Conservation (phyloP, 30 jellyfish, hydroid and myxozoan species). For the Pseudorhiza aurosa region DNA sequence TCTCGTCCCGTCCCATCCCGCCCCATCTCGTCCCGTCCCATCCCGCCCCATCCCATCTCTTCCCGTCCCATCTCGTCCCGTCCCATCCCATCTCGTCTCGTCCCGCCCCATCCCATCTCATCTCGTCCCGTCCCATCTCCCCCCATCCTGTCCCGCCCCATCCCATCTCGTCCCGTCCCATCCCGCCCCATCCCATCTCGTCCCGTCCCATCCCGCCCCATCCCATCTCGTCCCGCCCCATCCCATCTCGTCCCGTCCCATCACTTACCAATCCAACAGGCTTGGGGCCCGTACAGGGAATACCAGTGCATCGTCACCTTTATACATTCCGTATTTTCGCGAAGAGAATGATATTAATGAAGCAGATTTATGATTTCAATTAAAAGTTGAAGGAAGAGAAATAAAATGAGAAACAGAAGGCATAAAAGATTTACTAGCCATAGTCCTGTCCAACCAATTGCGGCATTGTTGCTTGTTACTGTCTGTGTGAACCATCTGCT, state of each 20-base stretch:
- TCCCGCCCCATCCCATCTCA: neutral
- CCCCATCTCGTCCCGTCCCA: slow-evolving; percentile 20
- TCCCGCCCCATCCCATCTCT: slow-evolving; percentile 15
- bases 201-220: neutral
- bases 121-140: neutral
- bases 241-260: neutral
- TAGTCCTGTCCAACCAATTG: too few species aligned
- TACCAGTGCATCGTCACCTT: too few species aligned
- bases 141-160: neutral
- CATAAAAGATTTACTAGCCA: too few species aligned
- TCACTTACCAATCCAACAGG: neutral
- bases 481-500: too few species aligned
- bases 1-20: slow-evolving; percentile 9
- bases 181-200: neutral
- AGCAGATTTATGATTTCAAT: too few species aligned
- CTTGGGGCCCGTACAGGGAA: too few species aligned
- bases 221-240: neutral
- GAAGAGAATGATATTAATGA: too few species aligned
- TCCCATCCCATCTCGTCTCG: slow-evolving; percentile 12
- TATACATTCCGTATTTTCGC: too few species aligned
- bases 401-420: too few species aligned
- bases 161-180: neutral
- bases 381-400: too few species aligned
- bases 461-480: too few species aligned
- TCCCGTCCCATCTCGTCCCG: slow-evolving; percentile 19